Percentiles rank a stretch among this genome's conserved stretches.
phyloP scores from a whole-genome alignment of 2,888 invertebrate genomes.

The Heliconius aoede region DNA sequence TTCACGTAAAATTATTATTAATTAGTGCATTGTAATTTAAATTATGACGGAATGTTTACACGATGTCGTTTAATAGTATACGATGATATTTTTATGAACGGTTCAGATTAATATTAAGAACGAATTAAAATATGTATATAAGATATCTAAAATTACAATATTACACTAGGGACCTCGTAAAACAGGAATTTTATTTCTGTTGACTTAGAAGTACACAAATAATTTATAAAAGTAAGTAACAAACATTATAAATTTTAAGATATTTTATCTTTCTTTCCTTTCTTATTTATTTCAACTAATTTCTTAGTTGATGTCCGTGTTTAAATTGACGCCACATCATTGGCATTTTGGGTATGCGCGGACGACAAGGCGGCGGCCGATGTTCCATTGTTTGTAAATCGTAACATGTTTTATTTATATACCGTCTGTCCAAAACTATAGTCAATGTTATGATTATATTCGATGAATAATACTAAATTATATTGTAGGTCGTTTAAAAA shows the following conservation, averaged over 20 bases:
- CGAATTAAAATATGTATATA: neutral
- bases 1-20: neutral
- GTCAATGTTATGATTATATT: constrained; percentile 25
- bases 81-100: neutral
- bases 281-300: constrained; percentile 26
- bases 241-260: no score
- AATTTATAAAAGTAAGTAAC: no score
- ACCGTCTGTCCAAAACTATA: constrained; percentile 54
- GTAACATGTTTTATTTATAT: constrained; percentile 67
- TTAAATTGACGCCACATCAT: constrained; percentile 72
- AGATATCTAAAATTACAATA: neutral
- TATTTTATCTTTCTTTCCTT: neutral
- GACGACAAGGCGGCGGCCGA: constrained; percentile 74
- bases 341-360: constrained; percentile 67
- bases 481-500: neutral
- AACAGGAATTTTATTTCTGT: no score
- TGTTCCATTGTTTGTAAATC: constrained; percentile 83
- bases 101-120: neutral
- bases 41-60: neutral
- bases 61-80: neutral
- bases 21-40: neutral
- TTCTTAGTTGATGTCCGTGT: constrained; percentile 55
- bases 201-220: no score
- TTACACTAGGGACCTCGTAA: neutral
- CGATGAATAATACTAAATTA: neutral